Base-by-base conservation (phyloP, 2,113 vertebrate genomes). In the Parus major region DNA sequence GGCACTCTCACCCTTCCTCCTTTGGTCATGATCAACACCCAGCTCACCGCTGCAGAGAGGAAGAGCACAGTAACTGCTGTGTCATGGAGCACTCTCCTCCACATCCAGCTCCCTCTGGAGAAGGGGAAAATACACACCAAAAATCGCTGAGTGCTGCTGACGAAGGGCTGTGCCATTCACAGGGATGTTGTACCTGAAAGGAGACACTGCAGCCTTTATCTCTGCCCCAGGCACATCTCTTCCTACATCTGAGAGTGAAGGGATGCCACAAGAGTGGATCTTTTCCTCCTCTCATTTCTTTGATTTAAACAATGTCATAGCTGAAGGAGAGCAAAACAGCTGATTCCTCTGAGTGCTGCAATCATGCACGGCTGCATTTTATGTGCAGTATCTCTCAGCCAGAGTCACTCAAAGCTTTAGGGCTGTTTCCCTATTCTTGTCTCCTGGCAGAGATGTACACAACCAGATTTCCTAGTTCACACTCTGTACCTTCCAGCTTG, bases 251-350 rank as follows among this genome's bases (percentile, higher is more conserved):
- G 29, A 47, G 29, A 77, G 47, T 0, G 3, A 70, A 90, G 66
- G 17, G 24, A 41, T 64, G 14, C 22, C 14, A 39, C 56, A 42
- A 6, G 7, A 60, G 52, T 11, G 60, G 59, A 15, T 10, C 55
- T 83, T 81, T 93, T 2, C 5, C 56, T 61, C 10, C 22, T 80
- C 7, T 47, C 31, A 25, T n/a, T 63, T 65, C 64, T 85, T 59
- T 80, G 7, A 75, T 86, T 88, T 56, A 55, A 83, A 39, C 27
- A 73, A 55, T 82, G 57, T 87, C 66, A 70, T 16, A 82, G 56
- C 39, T 78, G 82, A 92, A 91, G 68, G 52, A 82, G 60, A 93
- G 46, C 18, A 86, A 86, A 94, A 81, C 82, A 71, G n/a, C 28
- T 73, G 47, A 81, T 78, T 75, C 64, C 44, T 81, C 52, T 4